These are phyloP conservation scores for Microctonus brassicae DNA, from an alignment of 2,888 invertebrate genomes.

Conservation along the genomic window DNA sequence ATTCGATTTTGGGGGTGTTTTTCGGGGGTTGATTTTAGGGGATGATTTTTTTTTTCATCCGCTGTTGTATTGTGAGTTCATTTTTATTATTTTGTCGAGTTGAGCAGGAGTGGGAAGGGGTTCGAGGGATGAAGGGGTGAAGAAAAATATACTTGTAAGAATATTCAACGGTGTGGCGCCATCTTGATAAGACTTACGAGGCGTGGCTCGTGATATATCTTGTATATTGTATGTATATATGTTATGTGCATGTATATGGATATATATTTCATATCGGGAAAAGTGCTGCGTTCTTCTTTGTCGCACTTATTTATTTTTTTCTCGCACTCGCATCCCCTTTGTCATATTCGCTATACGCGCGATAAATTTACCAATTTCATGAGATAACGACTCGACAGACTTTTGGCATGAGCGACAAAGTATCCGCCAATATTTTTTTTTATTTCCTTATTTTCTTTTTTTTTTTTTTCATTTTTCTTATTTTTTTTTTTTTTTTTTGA, in stretches of 20 bases:
- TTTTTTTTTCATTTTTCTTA: no score
- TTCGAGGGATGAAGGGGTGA: background rate
- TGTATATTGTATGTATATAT: background rate
- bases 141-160: conserved; percentile 31
- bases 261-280: conserved; percentile 55
- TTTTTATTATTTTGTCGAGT: background rate
- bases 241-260: background rate
- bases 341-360: conserved; percentile 27
- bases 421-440: no score
- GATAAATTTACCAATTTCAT: conserved; percentile 51
- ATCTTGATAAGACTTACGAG: conserved; percentile 58
- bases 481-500: no score
- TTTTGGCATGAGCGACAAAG: conserved; percentile 23
- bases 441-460: no score
- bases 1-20: no score
- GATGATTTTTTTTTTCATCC: background rate
- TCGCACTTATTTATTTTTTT: background rate
- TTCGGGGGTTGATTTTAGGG: no score
- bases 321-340: conserved; percentile 3
- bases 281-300: conserved; percentile 34
- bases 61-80: background rate
- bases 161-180: conserved; percentile 50
- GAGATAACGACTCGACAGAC: conserved; percentile 39
- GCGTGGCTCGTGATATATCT: conserved; percentile 54
- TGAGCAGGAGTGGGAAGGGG: background rate